phyloP scores from a whole-genome alignment of 2,113 vertebrate genomes.

The Copsychus sechellarum region DNA sequence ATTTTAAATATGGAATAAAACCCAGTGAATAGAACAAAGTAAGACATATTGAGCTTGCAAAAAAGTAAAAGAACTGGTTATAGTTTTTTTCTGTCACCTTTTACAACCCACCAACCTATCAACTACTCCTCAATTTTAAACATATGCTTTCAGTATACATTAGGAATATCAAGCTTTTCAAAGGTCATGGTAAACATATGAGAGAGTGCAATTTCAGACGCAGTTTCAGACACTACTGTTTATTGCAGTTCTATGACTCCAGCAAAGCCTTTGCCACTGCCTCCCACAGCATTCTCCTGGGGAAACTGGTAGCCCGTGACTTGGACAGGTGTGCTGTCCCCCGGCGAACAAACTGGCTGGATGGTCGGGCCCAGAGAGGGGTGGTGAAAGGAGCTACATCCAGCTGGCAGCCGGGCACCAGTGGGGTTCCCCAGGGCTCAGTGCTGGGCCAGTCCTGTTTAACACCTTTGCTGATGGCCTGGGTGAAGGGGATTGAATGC shows the following conservation, averaged over 20 bases:
- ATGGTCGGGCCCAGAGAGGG: accelerated
- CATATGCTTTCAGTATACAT: neutral
- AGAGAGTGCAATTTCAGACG: neutral
- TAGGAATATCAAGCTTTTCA: neutral
- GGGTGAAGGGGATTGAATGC: accelerated
- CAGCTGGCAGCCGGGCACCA: neutral
- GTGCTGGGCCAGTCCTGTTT: neutral
- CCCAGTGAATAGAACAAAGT: neutral
- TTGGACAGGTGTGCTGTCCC: neutral
- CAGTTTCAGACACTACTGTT: neutral
- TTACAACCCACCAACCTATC: neutral
- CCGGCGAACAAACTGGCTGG: neutral
- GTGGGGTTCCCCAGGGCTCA: neutral
- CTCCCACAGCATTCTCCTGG: neutral
- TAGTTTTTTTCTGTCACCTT: neutral
- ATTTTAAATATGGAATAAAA: neutral
- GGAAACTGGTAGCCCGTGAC: neutral
- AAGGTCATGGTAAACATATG: neutral
- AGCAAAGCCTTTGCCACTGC: neutral
- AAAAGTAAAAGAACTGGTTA: neutral
- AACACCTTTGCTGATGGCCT: neutral
- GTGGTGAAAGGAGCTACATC: neutral
- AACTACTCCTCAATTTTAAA: neutral
- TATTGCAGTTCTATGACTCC: neutral
- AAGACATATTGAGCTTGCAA: neutral